Percentiles rank a stretch among this genome's conserved stretches.
Evolutionary conservation across 2,797 vertebrate genomes (phyloP).

Genomic region (Characodon lateralis): DNA sequence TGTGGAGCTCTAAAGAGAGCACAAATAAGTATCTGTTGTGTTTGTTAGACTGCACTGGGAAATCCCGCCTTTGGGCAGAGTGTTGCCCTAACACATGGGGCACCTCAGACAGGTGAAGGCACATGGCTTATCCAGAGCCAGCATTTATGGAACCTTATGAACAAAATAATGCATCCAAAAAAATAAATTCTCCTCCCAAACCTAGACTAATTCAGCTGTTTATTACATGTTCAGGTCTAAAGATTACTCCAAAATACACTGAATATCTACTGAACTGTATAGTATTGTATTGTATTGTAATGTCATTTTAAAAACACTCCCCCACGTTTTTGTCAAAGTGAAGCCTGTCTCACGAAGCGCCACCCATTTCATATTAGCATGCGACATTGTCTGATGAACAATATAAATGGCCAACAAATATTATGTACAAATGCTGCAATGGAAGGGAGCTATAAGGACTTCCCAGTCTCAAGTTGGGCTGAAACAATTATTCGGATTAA

Average conservation of each 20-base stretch:
- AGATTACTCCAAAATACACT: background rate
- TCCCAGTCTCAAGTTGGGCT: no score
- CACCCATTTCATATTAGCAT: no score
- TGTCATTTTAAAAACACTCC: no score
- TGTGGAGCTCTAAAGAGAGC: slow-evolving; percentile 38
- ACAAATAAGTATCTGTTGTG: slow-evolving; percentile 30
- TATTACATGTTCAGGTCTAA: background rate
- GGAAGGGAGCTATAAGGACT: no score
- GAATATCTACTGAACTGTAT: background rate
- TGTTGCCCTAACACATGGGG: slow-evolving; percentile 54
- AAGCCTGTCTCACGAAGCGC: no score
- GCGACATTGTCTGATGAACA: no score
- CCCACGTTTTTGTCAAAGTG: no score
- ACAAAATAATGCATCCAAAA: background rate
- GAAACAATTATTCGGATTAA: no score
- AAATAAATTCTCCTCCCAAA: background rate
- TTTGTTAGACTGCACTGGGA: slow-evolving; percentile 14
- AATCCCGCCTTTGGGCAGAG: slow-evolving; percentile 35
- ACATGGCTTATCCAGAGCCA: slow-evolving; percentile 9
- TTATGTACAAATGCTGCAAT: no score
- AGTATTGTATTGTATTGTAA: background rate
- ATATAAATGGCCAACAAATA: no score
- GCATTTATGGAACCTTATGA: background rate
- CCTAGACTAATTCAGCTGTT: background rate
- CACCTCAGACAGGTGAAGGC: slow-evolving; percentile 37